Evolutionary conservation across 2,888 invertebrate species (phyloP).

Genomic region (Clistopyga incitator): DNA sequence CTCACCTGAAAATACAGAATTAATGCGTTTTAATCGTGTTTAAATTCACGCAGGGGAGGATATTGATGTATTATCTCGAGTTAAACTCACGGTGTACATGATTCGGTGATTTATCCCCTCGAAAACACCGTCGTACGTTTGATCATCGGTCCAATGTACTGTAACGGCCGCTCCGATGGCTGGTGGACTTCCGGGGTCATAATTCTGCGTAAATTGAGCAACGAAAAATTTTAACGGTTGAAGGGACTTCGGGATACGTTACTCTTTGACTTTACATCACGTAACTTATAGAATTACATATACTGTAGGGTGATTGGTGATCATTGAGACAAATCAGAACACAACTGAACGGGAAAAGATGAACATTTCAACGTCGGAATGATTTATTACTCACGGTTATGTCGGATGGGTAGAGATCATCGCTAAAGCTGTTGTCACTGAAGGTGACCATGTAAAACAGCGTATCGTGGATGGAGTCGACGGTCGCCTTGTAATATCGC

Average conservation of each 20-base stretch:
- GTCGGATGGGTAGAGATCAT: constrained; percentile 86
- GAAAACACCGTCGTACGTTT: constrained; percentile 84
- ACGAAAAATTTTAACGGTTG: no score
- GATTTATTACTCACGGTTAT: constrained; percentile 84
- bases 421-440: constrained; percentile 87
- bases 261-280: no score
- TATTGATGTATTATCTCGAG: not conserved
- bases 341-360: no score
- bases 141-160: constrained; percentile 86
- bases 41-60: not conserved
- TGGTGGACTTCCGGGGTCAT: constrained; percentile 80
- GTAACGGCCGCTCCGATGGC: constrained; percentile 84
- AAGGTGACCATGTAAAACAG: constrained; percentile 87
- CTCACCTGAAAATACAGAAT: constrained; percentile 81
- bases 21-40: not conserved
- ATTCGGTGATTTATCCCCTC: constrained; percentile 83
- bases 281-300: no score
- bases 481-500: constrained; percentile 86
- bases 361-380: no score
- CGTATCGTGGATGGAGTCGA: constrained; percentile 84
- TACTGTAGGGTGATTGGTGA: no score
- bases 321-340: no score
- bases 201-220: constrained; percentile 72
- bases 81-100: constrained; percentile 83
- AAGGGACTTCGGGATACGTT: no score